Percentiles rank a stretch among this genome's conserved stretches.
Conservation (phyloP, 2,888 invertebrate genomes). For the Hypolimnas misippus region DNA sequence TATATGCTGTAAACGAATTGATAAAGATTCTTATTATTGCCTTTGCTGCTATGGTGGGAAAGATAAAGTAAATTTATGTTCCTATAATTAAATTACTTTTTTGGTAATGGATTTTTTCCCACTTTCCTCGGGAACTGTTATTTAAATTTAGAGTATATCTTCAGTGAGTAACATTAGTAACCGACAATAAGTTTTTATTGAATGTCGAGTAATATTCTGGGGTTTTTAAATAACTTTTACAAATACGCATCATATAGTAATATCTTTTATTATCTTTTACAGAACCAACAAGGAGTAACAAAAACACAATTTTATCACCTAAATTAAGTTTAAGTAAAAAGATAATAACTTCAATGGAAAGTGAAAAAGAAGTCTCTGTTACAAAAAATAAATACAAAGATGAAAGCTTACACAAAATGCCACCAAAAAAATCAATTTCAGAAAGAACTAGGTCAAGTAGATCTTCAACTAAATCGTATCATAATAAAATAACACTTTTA, state of each 20-base stretch:
- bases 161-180: no score
- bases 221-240: no score
- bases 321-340: constrained; percentile 62
- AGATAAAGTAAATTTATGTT: no score
- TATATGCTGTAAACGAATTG: no score
- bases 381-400: constrained; percentile 53
- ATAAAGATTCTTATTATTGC: no score
- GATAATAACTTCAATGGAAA: constrained; percentile 51
- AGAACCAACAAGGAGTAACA: constrained; percentile 52
- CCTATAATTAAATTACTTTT: no score
- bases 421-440: constrained; percentile 46
- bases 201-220: no score
- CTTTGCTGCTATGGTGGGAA: no score
- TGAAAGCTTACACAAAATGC: constrained; percentile 43
- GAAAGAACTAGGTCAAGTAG: constrained; percentile 45
- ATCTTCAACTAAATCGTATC: constrained; percentile 42
- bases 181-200: no score
- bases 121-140: no score
- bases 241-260: background rate
- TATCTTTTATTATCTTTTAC: constrained; percentile 41
- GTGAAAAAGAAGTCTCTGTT: constrained; percentile 52
- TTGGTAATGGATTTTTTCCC: no score
- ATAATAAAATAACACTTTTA: constrained; percentile 44
- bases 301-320: constrained; percentile 46
- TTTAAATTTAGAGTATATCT: no score